Percentiles rank a stretch among this genome's conserved stretches.
Evolutionary conservation across 1,140 invertebrate species (phyloP).

Genomic region (Drosophila miranda): DNA sequence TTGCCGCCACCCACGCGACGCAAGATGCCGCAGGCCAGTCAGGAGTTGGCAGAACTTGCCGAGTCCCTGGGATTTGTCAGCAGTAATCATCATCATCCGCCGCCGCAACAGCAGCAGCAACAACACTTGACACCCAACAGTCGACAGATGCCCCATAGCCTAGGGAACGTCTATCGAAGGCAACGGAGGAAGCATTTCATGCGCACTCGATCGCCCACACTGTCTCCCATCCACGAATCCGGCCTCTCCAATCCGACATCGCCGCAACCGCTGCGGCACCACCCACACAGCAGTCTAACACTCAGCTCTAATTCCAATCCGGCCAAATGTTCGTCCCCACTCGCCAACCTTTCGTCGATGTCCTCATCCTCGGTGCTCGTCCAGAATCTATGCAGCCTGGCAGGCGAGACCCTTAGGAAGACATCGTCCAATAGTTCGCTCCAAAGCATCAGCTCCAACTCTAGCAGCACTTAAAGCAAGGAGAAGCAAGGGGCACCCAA

Average conservation of each 20-base stretch:
- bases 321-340: slow-evolving; percentile 53
- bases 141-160: slow-evolving; percentile 42
- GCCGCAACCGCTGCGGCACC: slow-evolving; percentile 83
- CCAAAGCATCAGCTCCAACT: slow-evolving; percentile 75
- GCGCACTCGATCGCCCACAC: slow-evolving; percentile 84
- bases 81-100: slow-evolving; percentile 21
- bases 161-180: slow-evolving; percentile 72
- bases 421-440: slow-evolving; percentile 69
- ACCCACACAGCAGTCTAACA: slow-evolving; percentile 22
- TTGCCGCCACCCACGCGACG: slow-evolving; percentile 83
- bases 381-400: slow-evolving; percentile 62
- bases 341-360: slow-evolving; percentile 28
- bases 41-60: slow-evolving; percentile 83
- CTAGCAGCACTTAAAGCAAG: slow-evolving; percentile 61
- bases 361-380: slow-evolving; percentile 50
- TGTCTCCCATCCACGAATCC: slow-evolving; percentile 88
- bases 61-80: slow-evolving; percentile 82
- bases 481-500: too few relatives aligned
- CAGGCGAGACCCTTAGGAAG: slow-evolving; percentile 59
- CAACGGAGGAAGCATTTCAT: slow-evolving; percentile 82
- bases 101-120: slow-evolving; percentile 20
- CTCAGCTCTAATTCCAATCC: slow-evolving; percentile 46
- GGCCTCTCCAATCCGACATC: slow-evolving; percentile 89
- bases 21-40: slow-evolving; percentile 81
- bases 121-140: slow-evolving; percentile 28